Conservation (phyloP, 2,888 invertebrate genomes). For the Acrobasis suavella region DNA sequence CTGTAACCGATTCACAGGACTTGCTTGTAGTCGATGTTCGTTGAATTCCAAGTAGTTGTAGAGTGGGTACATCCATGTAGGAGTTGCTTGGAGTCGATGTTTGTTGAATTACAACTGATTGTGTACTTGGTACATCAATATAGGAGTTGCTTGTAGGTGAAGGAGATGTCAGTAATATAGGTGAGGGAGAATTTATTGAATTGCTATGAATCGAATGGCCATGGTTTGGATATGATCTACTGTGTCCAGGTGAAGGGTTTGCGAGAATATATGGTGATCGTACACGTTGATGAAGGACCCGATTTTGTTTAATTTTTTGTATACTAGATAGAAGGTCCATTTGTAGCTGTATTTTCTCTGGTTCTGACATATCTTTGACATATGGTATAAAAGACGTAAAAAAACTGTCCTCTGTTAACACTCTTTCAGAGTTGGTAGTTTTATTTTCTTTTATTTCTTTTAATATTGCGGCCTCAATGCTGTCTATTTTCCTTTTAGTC, state of each 20-base stretch:
- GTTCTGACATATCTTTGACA: slow-evolving; percentile 22
- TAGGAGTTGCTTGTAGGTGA: slow-evolving; percentile 26
- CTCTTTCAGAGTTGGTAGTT: slow-evolving; percentile 28
- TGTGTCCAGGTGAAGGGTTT: slow-evolving; percentile 27
- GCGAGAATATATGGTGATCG: slow-evolving; percentile 26
- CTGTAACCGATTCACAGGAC: slow-evolving; percentile 21
- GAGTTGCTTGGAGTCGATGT: slow-evolving; percentile 22
- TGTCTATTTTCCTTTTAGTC: slow-evolving; percentile 27
- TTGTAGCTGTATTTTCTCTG: slow-evolving; percentile 25
- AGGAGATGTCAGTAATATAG: slow-evolving; percentile 24
- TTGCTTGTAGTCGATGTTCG: no score
- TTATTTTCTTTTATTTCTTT: slow-evolving; percentile 29
- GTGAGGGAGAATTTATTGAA: slow-evolving; percentile 28
- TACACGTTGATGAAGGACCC: slow-evolving; percentile 29
- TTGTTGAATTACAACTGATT: slow-evolving; percentile 5
- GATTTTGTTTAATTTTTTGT: slow-evolving; percentile 27
- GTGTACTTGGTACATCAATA: slow-evolving; percentile 27
- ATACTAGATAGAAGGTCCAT: slow-evolving; percentile 28
- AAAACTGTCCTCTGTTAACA: slow-evolving; percentile 28
- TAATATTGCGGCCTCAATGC: slow-evolving; percentile 28
- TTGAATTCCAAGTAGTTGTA: background rate
- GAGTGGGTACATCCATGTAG: slow-evolving; percentile 11
- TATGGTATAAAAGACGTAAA: slow-evolving; percentile 26
- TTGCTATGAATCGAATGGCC: slow-evolving; percentile 26
- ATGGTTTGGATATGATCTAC: slow-evolving; percentile 28